Conservation (phyloP, 2,113 vertebrate genomes). For the Regulus satrapa region DNA sequence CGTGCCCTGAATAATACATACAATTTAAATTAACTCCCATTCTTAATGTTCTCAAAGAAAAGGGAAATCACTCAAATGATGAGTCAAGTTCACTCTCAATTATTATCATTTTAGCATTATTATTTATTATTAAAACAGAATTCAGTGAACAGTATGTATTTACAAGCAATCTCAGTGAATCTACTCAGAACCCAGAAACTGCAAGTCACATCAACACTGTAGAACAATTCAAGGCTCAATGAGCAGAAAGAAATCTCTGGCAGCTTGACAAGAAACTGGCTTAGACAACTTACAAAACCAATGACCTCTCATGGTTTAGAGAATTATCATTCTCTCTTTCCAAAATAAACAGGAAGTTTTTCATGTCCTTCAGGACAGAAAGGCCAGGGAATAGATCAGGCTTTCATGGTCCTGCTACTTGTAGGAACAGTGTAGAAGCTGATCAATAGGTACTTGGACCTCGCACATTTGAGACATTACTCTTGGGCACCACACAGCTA, state of each 20-base stretch:
- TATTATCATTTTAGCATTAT: conserved; percentile 16
- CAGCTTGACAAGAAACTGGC: background rate
- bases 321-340: background rate
- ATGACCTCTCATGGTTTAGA: background rate
- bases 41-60: conserved; percentile 34
- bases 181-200: background rate
- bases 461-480: background rate
- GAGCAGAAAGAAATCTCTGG: background rate
- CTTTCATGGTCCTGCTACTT: background rate
- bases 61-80: conserved; percentile 24
- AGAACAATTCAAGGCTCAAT: background rate
- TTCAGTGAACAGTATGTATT: background rate
- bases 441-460: fast-evolving
- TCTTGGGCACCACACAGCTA: background rate
- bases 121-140: conserved; percentile 45
- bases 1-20: conserved; percentile 54
- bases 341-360: background rate
- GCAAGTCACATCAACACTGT: background rate
- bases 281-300: background rate
- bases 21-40: conserved; percentile 56
- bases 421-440: background rate
- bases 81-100: conserved; percentile 27
- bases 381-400: background rate
- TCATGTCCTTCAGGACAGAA: background rate
- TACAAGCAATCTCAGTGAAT: background rate